Evolutionary conservation across 2,113 vertebrate species (phyloP).

Genomic region (Ceyx cyanopectus): DNA sequence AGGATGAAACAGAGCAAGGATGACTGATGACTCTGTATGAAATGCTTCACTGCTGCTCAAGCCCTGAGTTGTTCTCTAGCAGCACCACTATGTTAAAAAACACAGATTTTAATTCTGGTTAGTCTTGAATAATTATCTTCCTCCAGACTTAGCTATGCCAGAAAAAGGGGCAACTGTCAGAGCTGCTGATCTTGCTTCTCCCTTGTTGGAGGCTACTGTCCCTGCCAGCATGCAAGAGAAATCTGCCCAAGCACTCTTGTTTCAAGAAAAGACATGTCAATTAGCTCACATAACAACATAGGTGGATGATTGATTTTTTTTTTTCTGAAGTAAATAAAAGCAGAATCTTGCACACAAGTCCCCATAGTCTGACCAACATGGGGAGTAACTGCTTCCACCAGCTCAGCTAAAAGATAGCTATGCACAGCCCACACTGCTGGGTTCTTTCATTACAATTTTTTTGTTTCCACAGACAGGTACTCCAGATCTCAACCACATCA

Average conservation of each 20-base stretch:
- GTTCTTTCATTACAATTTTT: not conserved
- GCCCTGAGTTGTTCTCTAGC: not conserved
- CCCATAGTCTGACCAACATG: not conserved
- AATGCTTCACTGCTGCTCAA: not conserved
- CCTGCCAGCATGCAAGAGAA: not conserved
- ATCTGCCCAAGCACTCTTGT: not conserved
- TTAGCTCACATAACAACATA: not conserved
- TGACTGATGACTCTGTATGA: not conserved
- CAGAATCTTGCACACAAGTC: not conserved
- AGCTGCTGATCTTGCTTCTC: not conserved
- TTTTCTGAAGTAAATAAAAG: not conserved
- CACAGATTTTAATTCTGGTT: not conserved
- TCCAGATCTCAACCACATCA: not conserved
- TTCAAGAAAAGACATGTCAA: not conserved
- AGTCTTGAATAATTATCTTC: not conserved
- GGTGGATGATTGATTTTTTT: no score
- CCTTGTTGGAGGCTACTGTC: not conserved
- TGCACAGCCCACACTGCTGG: not conserved
- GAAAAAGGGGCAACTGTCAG: not conserved
- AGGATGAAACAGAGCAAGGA: not conserved
- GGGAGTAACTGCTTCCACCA: not conserved
- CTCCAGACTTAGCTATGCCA: not conserved
- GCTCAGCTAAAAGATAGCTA: not conserved
- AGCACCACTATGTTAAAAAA: not conserved
- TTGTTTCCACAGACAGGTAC: not conserved